Conservation (phyloP, 2,888 invertebrate species). For the Epicampocera succincta region DNA sequence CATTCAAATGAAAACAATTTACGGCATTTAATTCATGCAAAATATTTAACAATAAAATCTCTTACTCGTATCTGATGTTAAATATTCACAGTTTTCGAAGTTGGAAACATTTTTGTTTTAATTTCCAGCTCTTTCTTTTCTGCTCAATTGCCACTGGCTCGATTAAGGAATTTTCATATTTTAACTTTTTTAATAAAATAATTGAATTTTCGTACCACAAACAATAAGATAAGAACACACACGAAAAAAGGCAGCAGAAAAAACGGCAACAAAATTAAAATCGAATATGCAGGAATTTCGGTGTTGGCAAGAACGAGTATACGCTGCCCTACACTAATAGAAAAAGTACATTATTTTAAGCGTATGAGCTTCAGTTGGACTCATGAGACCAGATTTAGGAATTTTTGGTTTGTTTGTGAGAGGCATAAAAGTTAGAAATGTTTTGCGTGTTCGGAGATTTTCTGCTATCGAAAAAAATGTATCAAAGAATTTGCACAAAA, state of each 20-base stretch:
- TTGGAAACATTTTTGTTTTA: background rate
- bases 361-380: too few relatives aligned
- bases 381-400: too few relatives aligned
- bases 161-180: constrained; percentile 65
- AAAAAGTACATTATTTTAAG: too few relatives aligned
- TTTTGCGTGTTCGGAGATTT: too few relatives aligned
- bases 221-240: constrained; percentile 36
- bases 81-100: constrained; percentile 2
- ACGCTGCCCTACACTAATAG: background rate
- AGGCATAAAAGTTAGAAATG: too few relatives aligned
- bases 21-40: too few relatives aligned
- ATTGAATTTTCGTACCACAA: constrained; percentile 64
- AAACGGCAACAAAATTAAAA: constrained; percentile 13
- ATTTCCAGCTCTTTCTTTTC: background rate
- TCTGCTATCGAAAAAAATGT: too few relatives aligned
- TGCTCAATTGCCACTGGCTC: constrained; percentile 41
- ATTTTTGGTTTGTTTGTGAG: too few relatives aligned
- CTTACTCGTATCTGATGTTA: background rate
- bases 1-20: too few relatives aligned
- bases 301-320: background rate
- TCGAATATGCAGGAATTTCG: constrained; percentile 1
- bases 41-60: too few relatives aligned
- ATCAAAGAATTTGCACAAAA: too few relatives aligned
- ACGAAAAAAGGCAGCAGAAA: background rate
- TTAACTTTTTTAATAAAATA: constrained; percentile 66